Conservation (phyloP, 1,140 invertebrate genomes). For the Parasteatoda tepidariorum region DNA sequence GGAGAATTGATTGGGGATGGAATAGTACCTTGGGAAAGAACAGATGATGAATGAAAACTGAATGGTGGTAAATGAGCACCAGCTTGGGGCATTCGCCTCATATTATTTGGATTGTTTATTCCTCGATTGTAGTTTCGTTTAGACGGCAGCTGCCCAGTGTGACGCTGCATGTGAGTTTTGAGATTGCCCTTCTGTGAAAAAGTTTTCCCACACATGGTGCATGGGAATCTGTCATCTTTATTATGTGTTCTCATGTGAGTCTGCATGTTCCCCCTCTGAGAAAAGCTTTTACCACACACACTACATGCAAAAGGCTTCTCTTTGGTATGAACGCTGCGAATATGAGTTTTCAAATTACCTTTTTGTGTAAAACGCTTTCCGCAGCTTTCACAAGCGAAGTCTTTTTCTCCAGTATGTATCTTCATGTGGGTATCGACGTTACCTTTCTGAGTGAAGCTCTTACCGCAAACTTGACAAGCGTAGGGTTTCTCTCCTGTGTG, state of each 20-base stretch:
- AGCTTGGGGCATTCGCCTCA: slow-evolving; percentile 28
- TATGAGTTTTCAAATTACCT: slow-evolving; percentile 88
- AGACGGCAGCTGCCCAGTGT: slow-evolving; percentile 63
- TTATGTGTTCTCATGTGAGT: slow-evolving; percentile 99
- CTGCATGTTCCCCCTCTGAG: slow-evolving; percentile 74
- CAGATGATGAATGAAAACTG: slow-evolving; percentile 54
- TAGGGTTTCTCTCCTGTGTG: slow-evolving; percentile 72
- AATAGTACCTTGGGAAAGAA: slow-evolving; percentile 33
- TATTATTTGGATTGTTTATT: slow-evolving; percentile 39
- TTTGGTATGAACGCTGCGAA: slow-evolving; percentile 89
- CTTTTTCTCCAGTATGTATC: slow-evolving; percentile 66
- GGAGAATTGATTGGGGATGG: slow-evolving; percentile 34
- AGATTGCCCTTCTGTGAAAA: slow-evolving; percentile 78
- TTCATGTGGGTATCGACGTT: slow-evolving; percentile 67
- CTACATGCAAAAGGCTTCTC: slow-evolving; percentile 65
- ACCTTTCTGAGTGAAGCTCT: slow-evolving; percentile 66
- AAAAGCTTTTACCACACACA: slow-evolving; percentile 67
- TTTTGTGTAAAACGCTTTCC: slow-evolving; percentile 65
- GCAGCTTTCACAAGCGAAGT: slow-evolving; percentile 63
- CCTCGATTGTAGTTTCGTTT: slow-evolving; percentile 45
- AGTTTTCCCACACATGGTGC: slow-evolving; percentile 67
- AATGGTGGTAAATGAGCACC: slow-evolving; percentile 52
- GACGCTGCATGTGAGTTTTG: slow-evolving; percentile 74
- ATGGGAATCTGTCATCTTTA: slow-evolving; percentile 66
- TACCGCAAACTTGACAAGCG: slow-evolving; percentile 68